A percentile compares a stretch with the other conserved stretches of the same genome.
Evolutionary conservation across 2,113 vertebrate species (phyloP).

Genomic region (Bubo scandiacus): DNA sequence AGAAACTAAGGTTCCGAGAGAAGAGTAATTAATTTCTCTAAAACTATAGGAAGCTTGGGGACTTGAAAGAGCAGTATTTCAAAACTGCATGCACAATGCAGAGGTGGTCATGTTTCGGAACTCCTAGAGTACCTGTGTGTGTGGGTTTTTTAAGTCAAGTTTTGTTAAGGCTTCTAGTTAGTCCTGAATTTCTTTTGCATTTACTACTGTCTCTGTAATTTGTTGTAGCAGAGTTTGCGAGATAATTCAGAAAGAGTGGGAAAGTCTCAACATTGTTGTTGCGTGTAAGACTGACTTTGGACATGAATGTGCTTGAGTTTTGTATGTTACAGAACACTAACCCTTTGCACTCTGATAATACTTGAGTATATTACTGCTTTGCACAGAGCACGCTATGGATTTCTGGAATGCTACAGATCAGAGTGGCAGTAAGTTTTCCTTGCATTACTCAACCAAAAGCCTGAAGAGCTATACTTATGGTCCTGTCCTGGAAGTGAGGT

Average conservation of each 20-base stretch:
- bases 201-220: rapidly evolving
- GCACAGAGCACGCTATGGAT: not conserved
- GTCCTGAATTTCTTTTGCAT: rapidly evolving
- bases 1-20: not conserved
- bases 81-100: rapidly evolving
- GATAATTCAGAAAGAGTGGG: not conserved
- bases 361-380: not conserved
- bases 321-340: rapidly evolving
- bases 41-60: rapidly evolving
- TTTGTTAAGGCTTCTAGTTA: rapidly evolving
- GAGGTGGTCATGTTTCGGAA: rapidly evolving
- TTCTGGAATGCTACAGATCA: not conserved
- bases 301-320: rapidly evolving
- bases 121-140: rapidly evolving
- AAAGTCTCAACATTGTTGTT: rapidly evolving
- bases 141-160: not conserved
- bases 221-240: not conserved
- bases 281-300: not conserved
- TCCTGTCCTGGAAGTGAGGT: not conserved
- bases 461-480: not conserved
- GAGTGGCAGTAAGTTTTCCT: not conserved
- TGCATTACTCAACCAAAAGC: too few species aligned
- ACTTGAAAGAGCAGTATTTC: not conserved
- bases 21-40: not conserved
- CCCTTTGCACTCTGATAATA: not conserved